phyloP scores from a whole-genome alignment of 2,888 invertebrate species.

The Scelioninae gen. 1 region DNA sequence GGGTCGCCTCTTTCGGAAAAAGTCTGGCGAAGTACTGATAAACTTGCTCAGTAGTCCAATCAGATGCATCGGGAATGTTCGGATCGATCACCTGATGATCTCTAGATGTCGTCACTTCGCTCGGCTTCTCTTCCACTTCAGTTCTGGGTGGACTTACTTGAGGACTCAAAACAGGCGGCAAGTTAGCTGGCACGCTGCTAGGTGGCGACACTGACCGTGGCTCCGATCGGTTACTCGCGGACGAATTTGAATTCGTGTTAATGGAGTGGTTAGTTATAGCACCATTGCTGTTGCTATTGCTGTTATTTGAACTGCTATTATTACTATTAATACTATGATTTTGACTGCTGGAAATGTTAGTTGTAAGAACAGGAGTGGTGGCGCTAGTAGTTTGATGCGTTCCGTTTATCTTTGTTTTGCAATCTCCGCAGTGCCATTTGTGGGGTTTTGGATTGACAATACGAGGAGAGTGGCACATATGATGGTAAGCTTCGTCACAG shows the following conservation, averaged over 20 bases:
- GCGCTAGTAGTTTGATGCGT: background rate
- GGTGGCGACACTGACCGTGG: slow-evolving; percentile 78
- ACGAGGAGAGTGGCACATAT: slow-evolving; percentile 91
- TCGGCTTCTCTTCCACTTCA: slow-evolving; percentile 78
- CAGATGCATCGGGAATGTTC: slow-evolving; percentile 90
- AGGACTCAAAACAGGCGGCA: slow-evolving; percentile 81
- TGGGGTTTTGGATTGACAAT: slow-evolving; percentile 86
- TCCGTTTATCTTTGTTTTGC: slow-evolving; percentile 79
- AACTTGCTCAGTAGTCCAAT: slow-evolving; percentile 94
- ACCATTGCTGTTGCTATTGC: slow-evolving; percentile 1
- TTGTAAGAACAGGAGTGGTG: background rate
- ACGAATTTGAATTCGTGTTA: background rate
- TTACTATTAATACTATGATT: no score
- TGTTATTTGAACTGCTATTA: slow-evolving; percentile 50
- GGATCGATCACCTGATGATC: slow-evolving; percentile 85
- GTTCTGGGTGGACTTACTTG: slow-evolving; percentile 81
- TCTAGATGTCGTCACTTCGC: slow-evolving; percentile 71
- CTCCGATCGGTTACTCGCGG: slow-evolving; percentile 26
- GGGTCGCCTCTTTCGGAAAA: slow-evolving; percentile 93
- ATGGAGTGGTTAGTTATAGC: slow-evolving; percentile 66
- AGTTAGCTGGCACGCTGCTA: slow-evolving; percentile 72
- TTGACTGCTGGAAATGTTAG: background rate
- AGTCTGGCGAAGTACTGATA: slow-evolving; percentile 91
- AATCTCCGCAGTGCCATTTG: slow-evolving; percentile 90
- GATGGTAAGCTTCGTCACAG: slow-evolving; percentile 94